Percentiles rank a stretch among this genome's conserved stretches.
Evolutionary conservation across 2,113 vertebrate genomes (phyloP).

Genomic region (Pseudorectes ferrugineus): DNA sequence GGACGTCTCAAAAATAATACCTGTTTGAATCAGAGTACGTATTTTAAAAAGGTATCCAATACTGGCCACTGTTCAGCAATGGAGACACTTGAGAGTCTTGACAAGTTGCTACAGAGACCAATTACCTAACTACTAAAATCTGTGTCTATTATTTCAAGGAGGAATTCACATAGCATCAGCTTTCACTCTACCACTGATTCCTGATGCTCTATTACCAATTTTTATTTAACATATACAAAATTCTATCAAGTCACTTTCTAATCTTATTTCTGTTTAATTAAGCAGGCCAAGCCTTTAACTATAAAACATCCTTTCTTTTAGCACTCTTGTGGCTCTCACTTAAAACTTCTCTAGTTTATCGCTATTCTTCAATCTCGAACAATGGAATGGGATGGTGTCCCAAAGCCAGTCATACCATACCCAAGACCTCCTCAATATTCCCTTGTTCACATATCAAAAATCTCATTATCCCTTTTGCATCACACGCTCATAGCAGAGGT

Average conservation of each 20-base stretch:
- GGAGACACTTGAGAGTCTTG: not conserved
- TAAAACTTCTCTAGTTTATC: not conserved
- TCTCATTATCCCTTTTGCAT: not conserved
- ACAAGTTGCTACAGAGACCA: not conserved
- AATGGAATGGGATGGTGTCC: not conserved
- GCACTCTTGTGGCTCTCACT: not conserved
- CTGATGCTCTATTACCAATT: not conserved
- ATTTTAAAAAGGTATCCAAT: not conserved
- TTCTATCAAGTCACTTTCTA: not conserved
- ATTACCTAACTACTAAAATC: not conserved
- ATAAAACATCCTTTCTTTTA: not conserved
- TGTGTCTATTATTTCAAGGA: not conserved
- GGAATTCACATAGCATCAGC: not conserved
- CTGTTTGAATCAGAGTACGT: not conserved
- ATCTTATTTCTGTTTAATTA: not conserved
- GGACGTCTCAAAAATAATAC: not conserved
- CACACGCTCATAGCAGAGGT: not conserved
- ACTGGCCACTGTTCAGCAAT: not conserved
- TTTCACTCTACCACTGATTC: not conserved
- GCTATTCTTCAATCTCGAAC: not conserved
- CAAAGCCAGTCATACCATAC: not conserved
- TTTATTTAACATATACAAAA: not conserved
- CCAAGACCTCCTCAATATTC: not conserved
- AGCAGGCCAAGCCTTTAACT: not conserved
- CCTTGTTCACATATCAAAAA: not conserved